These are phyloP conservation scores for Eretmocerus hayati DNA, from an alignment of 2,888 invertebrate species.

Conservation along the genomic window DNA sequence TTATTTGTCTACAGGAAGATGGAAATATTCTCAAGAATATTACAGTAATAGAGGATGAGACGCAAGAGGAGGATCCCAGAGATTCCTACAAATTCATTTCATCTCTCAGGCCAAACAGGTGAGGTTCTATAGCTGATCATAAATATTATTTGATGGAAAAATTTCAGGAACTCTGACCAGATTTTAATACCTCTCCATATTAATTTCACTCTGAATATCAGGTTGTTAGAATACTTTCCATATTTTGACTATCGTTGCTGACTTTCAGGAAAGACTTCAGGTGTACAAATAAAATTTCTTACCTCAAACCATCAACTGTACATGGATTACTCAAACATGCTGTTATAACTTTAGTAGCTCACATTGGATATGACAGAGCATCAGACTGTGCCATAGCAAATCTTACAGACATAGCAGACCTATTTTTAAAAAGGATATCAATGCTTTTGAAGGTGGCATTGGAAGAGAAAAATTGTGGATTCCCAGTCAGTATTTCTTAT, in stretches of 20 bases:
- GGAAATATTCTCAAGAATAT: slow-evolving; percentile 35
- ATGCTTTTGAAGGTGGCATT: slow-evolving; percentile 50
- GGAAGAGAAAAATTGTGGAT: slow-evolving; percentile 51
- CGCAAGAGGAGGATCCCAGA: slow-evolving; percentile 17
- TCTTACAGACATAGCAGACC: slow-evolving; percentile 48
- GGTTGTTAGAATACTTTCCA: too few relatives aligned
- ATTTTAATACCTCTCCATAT: too few relatives aligned
- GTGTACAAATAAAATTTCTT: slow-evolving; percentile 26
- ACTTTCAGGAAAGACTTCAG: slow-evolving; percentile 29
- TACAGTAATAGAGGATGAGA: slow-evolving; percentile 30
- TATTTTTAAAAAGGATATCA: slow-evolving; percentile 49
- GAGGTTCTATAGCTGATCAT: too few relatives aligned
- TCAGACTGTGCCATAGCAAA: slow-evolving; percentile 49
- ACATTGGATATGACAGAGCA: slow-evolving; percentile 52
- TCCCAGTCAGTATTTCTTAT: slow-evolving; percentile 46
- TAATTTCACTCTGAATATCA: too few relatives aligned
- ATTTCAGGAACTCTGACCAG: too few relatives aligned
- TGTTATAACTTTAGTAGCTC: slow-evolving; percentile 50
- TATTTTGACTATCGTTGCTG: slow-evolving; percentile 5
- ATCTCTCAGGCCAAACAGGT: slow-evolving; percentile 22
- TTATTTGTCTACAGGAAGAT: slow-evolving; percentile 32
- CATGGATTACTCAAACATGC: slow-evolving; percentile 46
- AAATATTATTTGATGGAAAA: too few relatives aligned
- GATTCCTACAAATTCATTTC: slow-evolving; percentile 24
- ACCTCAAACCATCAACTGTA: slow-evolving; percentile 34